Evolutionary conservation across 64 coral and sea anemone genomes (phyloP).

Genomic region (Montipora efflorescens): DNA sequence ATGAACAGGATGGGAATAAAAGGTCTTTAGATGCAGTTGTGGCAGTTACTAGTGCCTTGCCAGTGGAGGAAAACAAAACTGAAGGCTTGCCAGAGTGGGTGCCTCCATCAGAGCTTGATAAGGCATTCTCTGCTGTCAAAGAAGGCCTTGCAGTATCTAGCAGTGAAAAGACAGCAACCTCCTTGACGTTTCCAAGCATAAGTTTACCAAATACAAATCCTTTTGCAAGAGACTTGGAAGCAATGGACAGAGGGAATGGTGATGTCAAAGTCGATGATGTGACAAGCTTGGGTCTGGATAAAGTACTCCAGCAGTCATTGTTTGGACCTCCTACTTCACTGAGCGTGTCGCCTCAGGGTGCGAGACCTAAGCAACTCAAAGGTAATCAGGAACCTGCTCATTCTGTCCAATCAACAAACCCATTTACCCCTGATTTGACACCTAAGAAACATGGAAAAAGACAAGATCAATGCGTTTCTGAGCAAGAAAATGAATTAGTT

Average conservation of each 20-base stretch:
- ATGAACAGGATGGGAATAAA: background rate
- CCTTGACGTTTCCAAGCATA: constrained; percentile 8
- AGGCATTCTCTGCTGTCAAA: constrained; percentile 37
- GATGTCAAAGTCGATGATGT: constrained; percentile 1
- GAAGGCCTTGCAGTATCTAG: background rate
- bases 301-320: constrained; percentile 22
- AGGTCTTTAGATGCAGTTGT: background rate
- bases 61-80: background rate
- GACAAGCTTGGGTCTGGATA: background rate
- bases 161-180: background rate
- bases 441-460: constrained; percentile 22
- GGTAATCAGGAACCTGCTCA: background rate
- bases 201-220: constrained; percentile 55
- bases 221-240: constrained; percentile 43
- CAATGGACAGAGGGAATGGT: background rate
- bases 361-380: constrained; percentile 12
- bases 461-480: constrained; percentile 18
- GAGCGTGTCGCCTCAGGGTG: background rate
- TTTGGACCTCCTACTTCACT: constrained; percentile 45
- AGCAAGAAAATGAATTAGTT: background rate
- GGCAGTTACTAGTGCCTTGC: background rate
- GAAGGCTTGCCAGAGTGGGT: constrained; percentile 32
- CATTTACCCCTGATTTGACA: constrained; percentile 52
- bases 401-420: constrained; percentile 1
- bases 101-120: constrained; percentile 43